Evolutionary conservation across 2,888 invertebrate genomes (phyloP), one percentile per base, ranked within the genome.

Genomic region (Cistogaster globosa): DNA sequence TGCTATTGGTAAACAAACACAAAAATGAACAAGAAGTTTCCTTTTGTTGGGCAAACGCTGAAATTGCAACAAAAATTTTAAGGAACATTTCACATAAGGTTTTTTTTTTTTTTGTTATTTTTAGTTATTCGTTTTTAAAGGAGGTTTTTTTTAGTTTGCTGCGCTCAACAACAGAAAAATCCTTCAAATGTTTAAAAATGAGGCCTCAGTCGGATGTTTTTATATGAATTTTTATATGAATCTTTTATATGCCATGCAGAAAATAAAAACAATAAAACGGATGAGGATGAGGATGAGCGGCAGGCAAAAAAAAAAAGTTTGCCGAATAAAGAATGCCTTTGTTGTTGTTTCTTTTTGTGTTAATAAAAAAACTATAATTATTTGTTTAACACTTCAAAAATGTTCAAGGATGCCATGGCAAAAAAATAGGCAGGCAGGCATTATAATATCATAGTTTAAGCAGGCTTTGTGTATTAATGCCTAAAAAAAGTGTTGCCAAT

Each of bases 371-470:
- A 84, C 62, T 84, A 84, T 81, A 84, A 77, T 84, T 76, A 84
- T 84, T 84, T 84, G 80, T 84, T 84, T 80, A 84, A 80, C 84
- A 84, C 80, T 80, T 84, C 62, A 77, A 81, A 77, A 77, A 68
- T 80, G 51, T 57, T 32, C 45, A 58, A 57, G 69, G 48, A 60
- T 51, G 32, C 32, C 36, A 3, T 32, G 11, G n/a, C 3, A 26
- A 45, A n/a, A 42, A 26, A 4, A 4, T 26, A 5, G 32, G 32
- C 32, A 32, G 32, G 45, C 57, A 42, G 11, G 45, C 45, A 26
- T 20, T 9, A 22, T n/a, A 57, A 2, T 67, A 51, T 0, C n/a
- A n/a, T 12, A n/a, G 14, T 67, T 67, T 36, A 32, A 48, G 51
- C 51, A 14, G 51, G 36, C 22, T 57, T n/a, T n/a, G 9, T 38